Evolutionary conservation across 2,113 vertebrate species (phyloP).

Genomic region (Amazona guildingii): DNA sequence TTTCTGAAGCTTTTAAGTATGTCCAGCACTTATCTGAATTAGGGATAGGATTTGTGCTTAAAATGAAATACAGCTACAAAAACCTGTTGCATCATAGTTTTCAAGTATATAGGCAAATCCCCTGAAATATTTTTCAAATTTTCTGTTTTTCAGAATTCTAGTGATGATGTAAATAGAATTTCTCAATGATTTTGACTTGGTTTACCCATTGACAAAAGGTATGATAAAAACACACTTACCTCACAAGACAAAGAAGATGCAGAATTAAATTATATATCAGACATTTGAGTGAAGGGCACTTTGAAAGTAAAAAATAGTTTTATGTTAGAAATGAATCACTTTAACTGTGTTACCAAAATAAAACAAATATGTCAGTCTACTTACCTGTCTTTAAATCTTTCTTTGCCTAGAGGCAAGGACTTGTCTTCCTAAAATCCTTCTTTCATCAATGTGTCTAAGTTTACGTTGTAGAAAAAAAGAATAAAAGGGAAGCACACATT

Average conservation of each 20-base stretch:
- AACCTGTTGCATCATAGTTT: neutral
- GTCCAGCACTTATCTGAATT: neutral
- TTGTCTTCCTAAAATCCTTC: neutral
- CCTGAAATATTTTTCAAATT: neutral
- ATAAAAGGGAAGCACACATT: neutral
- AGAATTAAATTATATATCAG: neutral
- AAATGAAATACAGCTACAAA: neutral
- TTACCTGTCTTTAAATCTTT: neutral
- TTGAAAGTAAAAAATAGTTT: neutral
- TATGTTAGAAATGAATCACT: neutral
- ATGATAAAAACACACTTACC: neutral
- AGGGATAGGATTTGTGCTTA: neutral
- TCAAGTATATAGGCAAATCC: neutral
- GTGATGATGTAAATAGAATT: neutral
- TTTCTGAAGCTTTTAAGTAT: neutral
- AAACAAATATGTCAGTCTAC: neutral
- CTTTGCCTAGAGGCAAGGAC: neutral
- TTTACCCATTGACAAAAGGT: neutral
- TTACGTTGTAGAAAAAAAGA: neutral
- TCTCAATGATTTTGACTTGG: neutral
- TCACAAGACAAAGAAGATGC: neutral
- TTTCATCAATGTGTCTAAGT: neutral
- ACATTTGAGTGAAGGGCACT: neutral
- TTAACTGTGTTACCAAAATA: neutral
- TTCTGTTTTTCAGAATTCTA: neutral